phyloP scores from a whole-genome alignment of 2,113 vertebrate genomes.

The Lethenteron reissneri region DNA sequence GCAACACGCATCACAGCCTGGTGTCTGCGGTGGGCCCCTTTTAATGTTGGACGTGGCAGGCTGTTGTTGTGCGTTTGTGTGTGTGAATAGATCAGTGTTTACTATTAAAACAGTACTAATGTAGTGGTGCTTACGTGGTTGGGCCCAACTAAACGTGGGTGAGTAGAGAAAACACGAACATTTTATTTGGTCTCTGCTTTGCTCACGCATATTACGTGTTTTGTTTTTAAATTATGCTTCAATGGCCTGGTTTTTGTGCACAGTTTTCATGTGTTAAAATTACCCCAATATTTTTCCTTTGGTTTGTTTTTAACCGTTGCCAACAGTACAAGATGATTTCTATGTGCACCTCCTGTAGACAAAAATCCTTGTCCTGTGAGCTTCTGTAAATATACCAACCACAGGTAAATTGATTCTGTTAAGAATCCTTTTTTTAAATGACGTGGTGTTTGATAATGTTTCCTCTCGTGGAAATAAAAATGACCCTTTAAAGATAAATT shows the following conservation, averaged over 20 bases:
- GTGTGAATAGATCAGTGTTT: no score
- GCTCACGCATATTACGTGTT: conserved; percentile 98
- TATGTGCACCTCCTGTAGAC: neutral
- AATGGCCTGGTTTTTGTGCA: conserved; percentile 99
- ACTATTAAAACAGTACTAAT: no score
- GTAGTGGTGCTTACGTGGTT: no score
- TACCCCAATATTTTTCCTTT: conserved; percentile 53
- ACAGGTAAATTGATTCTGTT: conserved; percentile 99
- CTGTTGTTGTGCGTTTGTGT: no score
- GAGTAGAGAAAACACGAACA: no score
- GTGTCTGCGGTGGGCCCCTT: no score
- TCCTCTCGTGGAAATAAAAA: conserved; percentile 6
- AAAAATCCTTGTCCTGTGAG: conserved; percentile 59
- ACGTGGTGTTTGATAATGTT: conserved; percentile 6
- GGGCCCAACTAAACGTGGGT: no score
- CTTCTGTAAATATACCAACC: conserved; percentile 90
- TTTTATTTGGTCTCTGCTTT: no score
- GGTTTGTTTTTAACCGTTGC: conserved; percentile 66
- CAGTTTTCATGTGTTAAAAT: conserved; percentile 58
- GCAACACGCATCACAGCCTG: no score
- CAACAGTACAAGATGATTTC: no score
- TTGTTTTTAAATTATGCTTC: conserved; percentile 94
- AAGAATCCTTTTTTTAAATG: conserved; percentile 67
- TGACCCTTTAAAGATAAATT: no score
- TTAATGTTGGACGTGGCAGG: no score